Base-by-base conservation (phyloP, 2,797 vertebrate species). In the Lindbergichthys nudifrons region DNA sequence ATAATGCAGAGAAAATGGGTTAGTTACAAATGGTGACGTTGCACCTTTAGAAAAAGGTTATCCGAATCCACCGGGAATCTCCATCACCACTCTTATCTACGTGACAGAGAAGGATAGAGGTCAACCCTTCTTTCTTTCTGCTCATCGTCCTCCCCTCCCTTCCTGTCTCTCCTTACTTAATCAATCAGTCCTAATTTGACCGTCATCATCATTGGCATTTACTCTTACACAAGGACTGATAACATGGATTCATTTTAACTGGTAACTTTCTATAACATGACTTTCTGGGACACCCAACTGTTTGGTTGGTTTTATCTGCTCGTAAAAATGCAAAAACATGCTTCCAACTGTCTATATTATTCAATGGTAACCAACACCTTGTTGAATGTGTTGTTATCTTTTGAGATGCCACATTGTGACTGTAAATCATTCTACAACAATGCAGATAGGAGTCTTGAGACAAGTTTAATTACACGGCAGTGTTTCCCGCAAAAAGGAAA, bases 171-270 rank as follows among this genome's bases (percentile, higher is more conserved):
- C 54, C 58, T 68, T 77, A 32, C 72, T 82, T 78, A 76, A 88
- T 91, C 87, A 89, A 85, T 92, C 91, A 91, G 52, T 46, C 66
- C 30, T 71, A 79, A 87, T 87, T 72, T 74, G 69, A 72, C 68
- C 62, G 23, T 84, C 75, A 82, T 87, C 86, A 87, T 79, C 80
- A 65, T 56, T 41, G 73, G 41, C 75, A 79, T 75, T 70, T 65
- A 54, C 65, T 72, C 68, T 80, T 75, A 64, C 83, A 76, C 71
- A 80, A 46, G 78, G 81, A 87, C 68, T 81, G 68, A 87, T 84
- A 71, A 66, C 4, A 9, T 16, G 36, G n/a, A 74, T 75, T 77
- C 0, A 51, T 71, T 54, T 47, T 14, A 50, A 39, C 11, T 45
- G 32, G 41, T n/a, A 19, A 16, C 9, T 18, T 9, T 66, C 16